These are phyloP conservation scores for Dromiciops gliroides DNA, from an alignment of 2,113 vertebrate genomes.

Conservation along the genomic window DNA sequence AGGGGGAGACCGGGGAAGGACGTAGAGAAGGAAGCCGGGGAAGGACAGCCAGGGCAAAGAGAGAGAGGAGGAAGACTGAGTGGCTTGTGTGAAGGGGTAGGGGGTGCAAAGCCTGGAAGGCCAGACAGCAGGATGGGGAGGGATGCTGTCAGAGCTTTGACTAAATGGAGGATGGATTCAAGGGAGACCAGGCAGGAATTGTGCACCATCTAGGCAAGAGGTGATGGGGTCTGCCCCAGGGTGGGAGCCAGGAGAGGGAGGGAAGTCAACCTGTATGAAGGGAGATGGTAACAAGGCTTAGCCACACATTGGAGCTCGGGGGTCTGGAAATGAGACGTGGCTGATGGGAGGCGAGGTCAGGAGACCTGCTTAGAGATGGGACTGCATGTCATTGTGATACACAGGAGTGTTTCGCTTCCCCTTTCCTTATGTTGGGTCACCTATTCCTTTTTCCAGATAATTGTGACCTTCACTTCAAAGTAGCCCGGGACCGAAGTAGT, in stretches of 20 bases:
- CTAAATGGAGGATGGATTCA: background rate
- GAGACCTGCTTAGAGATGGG: background rate
- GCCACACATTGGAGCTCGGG: background rate
- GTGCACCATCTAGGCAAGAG: too few species aligned
- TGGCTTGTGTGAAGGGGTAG: background rate
- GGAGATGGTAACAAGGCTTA: too few species aligned
- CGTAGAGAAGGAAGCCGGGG: background rate
- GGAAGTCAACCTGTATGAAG: background rate
- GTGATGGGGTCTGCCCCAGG: background rate
- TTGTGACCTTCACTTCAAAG: constrained; percentile 94
- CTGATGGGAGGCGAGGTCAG: background rate
- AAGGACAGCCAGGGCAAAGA: too few species aligned
- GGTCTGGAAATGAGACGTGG: background rate
- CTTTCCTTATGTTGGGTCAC: background rate
- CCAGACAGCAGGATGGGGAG: background rate
- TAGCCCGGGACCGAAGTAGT: constrained; percentile 91
- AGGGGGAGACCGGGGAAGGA: too few species aligned
- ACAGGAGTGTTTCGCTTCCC: background rate
- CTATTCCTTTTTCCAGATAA: constrained; percentile 85
- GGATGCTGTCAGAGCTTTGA: background rate
- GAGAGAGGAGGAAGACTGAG: background rate
- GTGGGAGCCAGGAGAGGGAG: background rate
- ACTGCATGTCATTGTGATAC: background rate
- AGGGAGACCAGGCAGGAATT: background rate
- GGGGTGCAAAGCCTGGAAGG: background rate